phyloP scores from a whole-genome alignment of 2,797 vertebrate genomes.

The Sebastes kiyomatsui region DNA sequence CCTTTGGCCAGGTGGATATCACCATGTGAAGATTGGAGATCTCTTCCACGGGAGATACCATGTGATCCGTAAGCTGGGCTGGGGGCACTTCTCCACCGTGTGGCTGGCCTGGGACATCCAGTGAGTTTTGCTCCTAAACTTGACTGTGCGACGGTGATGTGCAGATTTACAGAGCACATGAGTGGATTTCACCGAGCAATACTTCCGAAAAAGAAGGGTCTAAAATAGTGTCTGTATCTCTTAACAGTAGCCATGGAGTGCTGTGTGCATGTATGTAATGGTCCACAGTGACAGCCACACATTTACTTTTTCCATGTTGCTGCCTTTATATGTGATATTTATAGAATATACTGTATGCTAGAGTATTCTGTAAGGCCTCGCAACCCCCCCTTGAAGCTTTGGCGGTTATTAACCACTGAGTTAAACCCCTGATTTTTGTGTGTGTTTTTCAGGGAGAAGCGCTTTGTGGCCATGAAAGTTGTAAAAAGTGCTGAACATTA shows the following conservation, averaged over 20 bases:
- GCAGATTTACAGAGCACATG: not conserved
- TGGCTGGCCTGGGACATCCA: conserved; percentile 99
- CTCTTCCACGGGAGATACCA: conserved; percentile 94
- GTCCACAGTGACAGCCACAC: not conserved
- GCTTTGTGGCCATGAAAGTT: conserved; percentile 99
- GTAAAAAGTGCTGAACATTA: conserved; percentile 99
- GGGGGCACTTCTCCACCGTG: conserved; percentile 99
- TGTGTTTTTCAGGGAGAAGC: conserved; percentile 86
- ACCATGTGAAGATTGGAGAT: conserved; percentile 97
- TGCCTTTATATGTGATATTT: not conserved
- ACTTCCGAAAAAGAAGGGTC: not conserved
- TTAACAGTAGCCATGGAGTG: not conserved
- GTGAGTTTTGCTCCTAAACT: conserved; percentile 78
- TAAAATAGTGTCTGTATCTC: not conserved
- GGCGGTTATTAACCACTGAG: too few relatives aligned
- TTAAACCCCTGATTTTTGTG: not conserved
- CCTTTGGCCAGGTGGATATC: conserved; percentile 88
- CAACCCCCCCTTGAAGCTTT: too few relatives aligned
- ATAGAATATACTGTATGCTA: not conserved
- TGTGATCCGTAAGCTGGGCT: conserved; percentile 97
- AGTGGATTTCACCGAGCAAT: not conserved
- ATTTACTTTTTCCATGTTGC: not conserved
- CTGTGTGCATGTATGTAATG: not conserved
- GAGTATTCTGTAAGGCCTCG: not conserved
- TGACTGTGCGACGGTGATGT: not conserved